Percentiles rank a stretch among this genome's conserved stretches.
These are phyloP conservation scores for Esox niger DNA, from an alignment of 2,113 vertebrate species.

Conservation along the genomic window DNA sequence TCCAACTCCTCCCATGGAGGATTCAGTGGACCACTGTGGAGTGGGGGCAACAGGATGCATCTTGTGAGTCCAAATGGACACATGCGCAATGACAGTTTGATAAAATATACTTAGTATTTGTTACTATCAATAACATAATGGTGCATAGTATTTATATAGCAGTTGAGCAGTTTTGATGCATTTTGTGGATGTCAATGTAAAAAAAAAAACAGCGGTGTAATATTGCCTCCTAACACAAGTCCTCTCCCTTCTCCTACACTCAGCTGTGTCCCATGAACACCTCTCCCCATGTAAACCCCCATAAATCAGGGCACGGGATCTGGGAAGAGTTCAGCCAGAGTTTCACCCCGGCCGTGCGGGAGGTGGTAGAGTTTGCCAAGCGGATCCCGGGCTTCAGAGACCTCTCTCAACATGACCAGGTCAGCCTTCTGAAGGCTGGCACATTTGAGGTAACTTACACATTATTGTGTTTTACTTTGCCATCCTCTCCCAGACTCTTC, in stretches of 20 bases:
- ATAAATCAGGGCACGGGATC: constrained; percentile 88
- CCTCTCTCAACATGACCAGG: constrained; percentile 91
- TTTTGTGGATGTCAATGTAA: background rate
- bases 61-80: constrained; percentile 74
- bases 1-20: background rate
- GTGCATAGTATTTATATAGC: background rate
- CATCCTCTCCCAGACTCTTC: background rate
- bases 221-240: background rate
- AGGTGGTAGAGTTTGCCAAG: constrained; percentile 97
- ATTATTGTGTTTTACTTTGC: background rate
- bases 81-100: too few species aligned
- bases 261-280: constrained; percentile 97
- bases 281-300: constrained; percentile 86
- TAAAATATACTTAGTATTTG: constrained; percentile 5
- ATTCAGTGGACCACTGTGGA: constrained; percentile 60
- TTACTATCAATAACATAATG: background rate
- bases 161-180: background rate
- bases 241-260: background rate
- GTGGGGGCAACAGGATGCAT: constrained; percentile 84
- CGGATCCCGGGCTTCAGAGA: constrained; percentile 93
- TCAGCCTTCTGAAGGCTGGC: constrained; percentile 94
- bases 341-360: constrained; percentile 93
- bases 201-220: too few species aligned
- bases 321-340: constrained; percentile 97
- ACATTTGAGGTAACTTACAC: constrained; percentile 89